phyloP scores from a whole-genome alignment of 2,797 vertebrate genomes.

The Eptatretus atami region DNA sequence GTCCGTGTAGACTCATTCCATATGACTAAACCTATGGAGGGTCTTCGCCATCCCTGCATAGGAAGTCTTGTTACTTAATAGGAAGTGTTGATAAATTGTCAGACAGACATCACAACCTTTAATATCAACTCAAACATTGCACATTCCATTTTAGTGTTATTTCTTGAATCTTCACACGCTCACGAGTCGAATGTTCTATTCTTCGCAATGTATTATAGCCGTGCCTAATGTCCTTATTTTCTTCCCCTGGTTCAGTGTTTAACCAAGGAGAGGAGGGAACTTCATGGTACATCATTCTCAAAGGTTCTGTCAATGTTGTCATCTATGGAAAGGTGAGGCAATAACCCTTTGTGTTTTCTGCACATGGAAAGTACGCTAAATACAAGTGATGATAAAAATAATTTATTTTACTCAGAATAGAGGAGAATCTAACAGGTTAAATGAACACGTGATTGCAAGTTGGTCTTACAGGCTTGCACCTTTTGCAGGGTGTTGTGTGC shows the following conservation, averaged over 20 bases:
- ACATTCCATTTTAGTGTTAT: no score
- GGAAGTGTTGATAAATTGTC: no score
- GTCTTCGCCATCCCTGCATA: no score
- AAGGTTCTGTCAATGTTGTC: conserved; percentile 89
- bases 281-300: conserved; percentile 97
- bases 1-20: no score
- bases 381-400: neutral
- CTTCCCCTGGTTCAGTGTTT: conserved; percentile 37
- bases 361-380: neutral
- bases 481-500: conserved; percentile 63
- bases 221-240: conserved; percentile 6
- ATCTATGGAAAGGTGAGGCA: conserved; percentile 74
- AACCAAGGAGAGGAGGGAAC: conserved; percentile 95
- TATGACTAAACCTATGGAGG: no score
- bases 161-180: no score
- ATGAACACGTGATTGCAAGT: no score
- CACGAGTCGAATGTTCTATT: no score
- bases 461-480: conserved; percentile 5
- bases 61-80: no score
- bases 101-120: no score
- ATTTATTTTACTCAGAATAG: neutral
- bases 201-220: no score
- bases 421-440: neutral
- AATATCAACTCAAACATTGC: no score
- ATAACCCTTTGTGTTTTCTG: neutral